These are phyloP conservation scores for Notocelia uddmanniana DNA, from an alignment of 2,888 invertebrate genomes.

Conservation along the genomic window DNA sequence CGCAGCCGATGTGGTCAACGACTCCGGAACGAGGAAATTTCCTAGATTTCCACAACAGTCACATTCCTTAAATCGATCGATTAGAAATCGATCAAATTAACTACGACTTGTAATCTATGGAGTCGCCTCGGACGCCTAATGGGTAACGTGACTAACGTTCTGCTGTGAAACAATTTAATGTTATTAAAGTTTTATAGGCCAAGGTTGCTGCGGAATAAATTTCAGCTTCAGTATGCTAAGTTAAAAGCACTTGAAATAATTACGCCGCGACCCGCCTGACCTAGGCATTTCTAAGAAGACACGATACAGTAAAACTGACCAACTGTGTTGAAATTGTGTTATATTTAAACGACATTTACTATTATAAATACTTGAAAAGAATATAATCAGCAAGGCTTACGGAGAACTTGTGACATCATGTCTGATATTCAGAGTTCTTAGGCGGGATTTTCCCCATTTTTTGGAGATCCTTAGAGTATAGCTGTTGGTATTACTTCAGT, in stretches of 20 bases:
- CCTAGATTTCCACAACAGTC: slow-evolving; percentile 31
- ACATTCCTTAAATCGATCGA: slow-evolving; percentile 17
- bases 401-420: neutral
- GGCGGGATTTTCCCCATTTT: neutral
- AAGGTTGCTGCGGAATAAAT: slow-evolving; percentile 40
- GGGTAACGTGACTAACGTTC: slow-evolving; percentile 6
- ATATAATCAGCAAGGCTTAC: neutral
- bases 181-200: slow-evolving; percentile 20
- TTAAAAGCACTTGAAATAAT: slow-evolving; percentile 37
- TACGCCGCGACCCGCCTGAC: slow-evolving; percentile 22
- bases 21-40: slow-evolving; percentile 65
- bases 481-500: neutral
- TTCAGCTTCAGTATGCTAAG: slow-evolving; percentile 38
- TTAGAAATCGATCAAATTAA: slow-evolving; percentile 23
- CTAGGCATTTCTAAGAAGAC: slow-evolving; percentile 24
- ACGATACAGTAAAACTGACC: slow-evolving; percentile 8
- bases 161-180: neutral
- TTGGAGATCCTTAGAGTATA: neutral
- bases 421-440: neutral
- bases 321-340: neutral
- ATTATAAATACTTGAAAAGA: neutral
- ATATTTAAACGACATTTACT: neutral
- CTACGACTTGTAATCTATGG: slow-evolving; percentile 33
- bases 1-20: slow-evolving; percentile 58
- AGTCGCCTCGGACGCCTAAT: neutral